Evolutionary conservation across 2,888 invertebrate genomes (phyloP), one percentile per base, ranked within the genome.

Genomic region (Drosophila nr. perissopoda): DNA sequence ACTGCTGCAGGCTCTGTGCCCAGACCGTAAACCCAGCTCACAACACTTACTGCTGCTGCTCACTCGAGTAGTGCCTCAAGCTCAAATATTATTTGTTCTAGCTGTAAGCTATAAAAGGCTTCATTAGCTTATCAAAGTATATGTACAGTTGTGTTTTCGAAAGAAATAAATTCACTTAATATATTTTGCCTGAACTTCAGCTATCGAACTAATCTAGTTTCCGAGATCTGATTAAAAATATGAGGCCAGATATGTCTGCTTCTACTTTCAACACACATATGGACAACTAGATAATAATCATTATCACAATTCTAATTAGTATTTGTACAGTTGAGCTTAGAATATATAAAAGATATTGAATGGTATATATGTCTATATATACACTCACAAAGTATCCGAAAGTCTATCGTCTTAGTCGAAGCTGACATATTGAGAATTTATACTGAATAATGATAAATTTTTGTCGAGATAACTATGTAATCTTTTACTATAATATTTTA

Each of bases 1-100:
- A 48, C 60, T 73, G 60, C 42, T 42, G 6, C 74, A 79, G 58
- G 59, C 59, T 54, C 58, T 76, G 36, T 75, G 74, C 33, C 52
- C 69, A 79, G 76, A 68, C 51, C 76, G 52, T 60, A 52, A 62
- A 57, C 27, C 18, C 8, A 48, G 48, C 52, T 52, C 46, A 13
- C 52, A 54, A 33, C 49, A 64, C 36, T 56, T 36, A 36, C 36
- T 29, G 51, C 51, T 18, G 51, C 51, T n/a, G n/a, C 57, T 29
- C 21, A 21, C 46, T 31, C 57, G 46, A 57, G 21, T 49, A 18
- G 27, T 29, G n/a, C 29, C 29, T 2, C 18, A 31, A 33, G 11
- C 16, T 7, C 18, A 46, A 49, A 33, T 27, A n/a, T 46, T 64
- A 33, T 42, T 29, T 58, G 21, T 46, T 58, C 29, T 16, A 27